Base-by-base conservation (phyloP, 2,113 vertebrate species). In the Zosterops hypoxanthus region DNA sequence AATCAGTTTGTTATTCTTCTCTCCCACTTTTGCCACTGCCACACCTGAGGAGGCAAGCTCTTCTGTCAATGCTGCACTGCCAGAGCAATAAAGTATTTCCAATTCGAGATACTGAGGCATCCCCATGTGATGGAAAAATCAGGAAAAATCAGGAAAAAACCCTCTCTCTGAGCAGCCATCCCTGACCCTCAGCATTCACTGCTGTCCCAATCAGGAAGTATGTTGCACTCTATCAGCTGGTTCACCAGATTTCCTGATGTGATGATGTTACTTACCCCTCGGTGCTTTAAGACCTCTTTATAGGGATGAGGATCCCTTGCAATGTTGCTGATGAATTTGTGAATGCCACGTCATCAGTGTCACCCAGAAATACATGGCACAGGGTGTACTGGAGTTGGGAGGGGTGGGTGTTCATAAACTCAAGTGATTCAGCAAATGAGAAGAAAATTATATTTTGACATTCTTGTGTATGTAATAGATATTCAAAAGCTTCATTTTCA, bases 371-470 rank as follows among this genome's bases (percentile, higher is more conserved):
- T 56, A 41, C 64, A 5, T 6, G 60, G 87, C 90, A 95, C 94
- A 92, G 90, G 56, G 11, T 49, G 93, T 97, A 49, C 94, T 95
- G 82, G 60, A 81, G 68, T 34, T 66, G 23, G 55, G 26, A 57
- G 26, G 39, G 80, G 90, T 96, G 88, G 94, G 95, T 92, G 93
- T 94, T 93, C 85, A 75, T 25, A 78, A 88, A 81, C 41, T 81
- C 57, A 29, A 64, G n/a, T 86, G 79, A 92, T 75, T 94, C 85
- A 93, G 85, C 71, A 83, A 90, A 80, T 59, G 75, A 83, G 88
- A 77, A n/a, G 66, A 83, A 93, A 96, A 96, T 92, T 66, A 57
- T 81, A n/a, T 94, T 96, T 94, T 96, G 93, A 95, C 94, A 93
- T 81, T 64, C 34, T 22, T 64, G 44, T 57, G 46, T 90, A n/a